These are phyloP conservation scores for Amblyjoppa fuscipennis DNA, from an alignment of 2,888 invertebrate genomes.

Conservation along the genomic window DNA sequence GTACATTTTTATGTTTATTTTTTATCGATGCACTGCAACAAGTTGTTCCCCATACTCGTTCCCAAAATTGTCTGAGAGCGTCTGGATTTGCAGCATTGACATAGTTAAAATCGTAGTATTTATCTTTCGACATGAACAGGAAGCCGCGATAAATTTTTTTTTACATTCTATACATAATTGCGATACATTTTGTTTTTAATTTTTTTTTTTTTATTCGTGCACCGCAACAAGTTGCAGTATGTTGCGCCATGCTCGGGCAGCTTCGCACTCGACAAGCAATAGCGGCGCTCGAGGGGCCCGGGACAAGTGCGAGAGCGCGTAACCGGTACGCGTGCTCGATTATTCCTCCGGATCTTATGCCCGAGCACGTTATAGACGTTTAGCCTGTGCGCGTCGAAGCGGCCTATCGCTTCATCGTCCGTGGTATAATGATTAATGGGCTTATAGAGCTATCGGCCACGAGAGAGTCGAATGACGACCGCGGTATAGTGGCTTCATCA, in stretches of 20 bases:
- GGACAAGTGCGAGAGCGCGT: slow-evolving; percentile 27
- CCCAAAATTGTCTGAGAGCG: slow-evolving; percentile 26
- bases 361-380: slow-evolving; percentile 15
- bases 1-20: no score
- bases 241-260: neutral
- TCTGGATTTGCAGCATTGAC: no score
- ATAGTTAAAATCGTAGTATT: no score
- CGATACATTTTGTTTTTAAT: no score
- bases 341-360: slow-evolving; percentile 35
- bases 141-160: no score
- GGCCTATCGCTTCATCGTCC: slow-evolving; percentile 21
- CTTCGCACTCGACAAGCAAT: slow-evolving; percentile 45
- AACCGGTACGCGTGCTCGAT: slow-evolving; percentile 46
- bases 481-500: neutral
- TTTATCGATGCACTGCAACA: no score
- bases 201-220: neutral
- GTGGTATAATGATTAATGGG: slow-evolving; percentile 73
- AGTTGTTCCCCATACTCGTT: neutral
- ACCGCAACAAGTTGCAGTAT: neutral
- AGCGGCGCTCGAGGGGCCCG: neutral
- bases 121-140: no score
- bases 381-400: slow-evolving; percentile 57
- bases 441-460: slow-evolving; percentile 12
- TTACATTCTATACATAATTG: no score
- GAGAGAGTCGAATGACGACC: slow-evolving; percentile 31